Percentiles rank a stretch among this genome's conserved stretches.
These are phyloP conservation scores for Formicarius rufipectus DNA, from an alignment of 2,113 vertebrate species.

Conservation along the genomic window DNA sequence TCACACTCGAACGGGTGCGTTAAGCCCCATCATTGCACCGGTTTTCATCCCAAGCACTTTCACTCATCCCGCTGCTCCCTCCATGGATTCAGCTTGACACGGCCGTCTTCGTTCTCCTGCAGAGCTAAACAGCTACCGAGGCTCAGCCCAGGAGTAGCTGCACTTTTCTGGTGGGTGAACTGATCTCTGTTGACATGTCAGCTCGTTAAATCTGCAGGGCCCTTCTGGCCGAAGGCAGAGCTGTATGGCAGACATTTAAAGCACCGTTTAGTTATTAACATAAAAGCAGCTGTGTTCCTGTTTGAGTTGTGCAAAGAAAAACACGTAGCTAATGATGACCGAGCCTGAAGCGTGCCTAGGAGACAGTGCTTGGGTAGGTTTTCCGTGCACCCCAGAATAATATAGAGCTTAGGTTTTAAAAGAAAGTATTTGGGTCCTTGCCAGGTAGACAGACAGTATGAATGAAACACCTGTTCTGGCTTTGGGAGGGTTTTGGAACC, in stretches of 20 bases:
- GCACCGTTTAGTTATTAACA: slow-evolving; percentile 11
- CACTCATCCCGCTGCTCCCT: not conserved
- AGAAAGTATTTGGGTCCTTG: slow-evolving; percentile 48
- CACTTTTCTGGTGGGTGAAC: slow-evolving; percentile 44
- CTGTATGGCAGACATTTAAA: not conserved
- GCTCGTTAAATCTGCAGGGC: slow-evolving; percentile 38
- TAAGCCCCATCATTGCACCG: not conserved
- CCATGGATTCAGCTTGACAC: not conserved
- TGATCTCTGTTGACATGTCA: slow-evolving; percentile 58
- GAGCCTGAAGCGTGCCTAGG: not conserved
- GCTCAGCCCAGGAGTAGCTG: not conserved
- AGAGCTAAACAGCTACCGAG: not conserved
- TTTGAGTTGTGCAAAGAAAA: slow-evolving; percentile 9
- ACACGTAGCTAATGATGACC: not conserved
- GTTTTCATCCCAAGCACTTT: not conserved
- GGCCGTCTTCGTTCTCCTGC: not conserved
- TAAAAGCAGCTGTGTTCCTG: slow-evolving; percentile 43
- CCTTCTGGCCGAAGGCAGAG: slow-evolving; percentile 3
- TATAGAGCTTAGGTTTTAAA: slow-evolving; percentile 11
- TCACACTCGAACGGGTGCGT: not conserved
- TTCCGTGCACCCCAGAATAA: not conserved
- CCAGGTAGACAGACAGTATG: slow-evolving; percentile 66
- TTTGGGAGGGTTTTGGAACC: slow-evolving; percentile 48
- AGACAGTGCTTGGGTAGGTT: not conserved
- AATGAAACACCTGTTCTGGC: slow-evolving; percentile 71